Base-by-base conservation (phyloP, 2,113 vertebrate species). In the Spilogale gracilis region DNA sequence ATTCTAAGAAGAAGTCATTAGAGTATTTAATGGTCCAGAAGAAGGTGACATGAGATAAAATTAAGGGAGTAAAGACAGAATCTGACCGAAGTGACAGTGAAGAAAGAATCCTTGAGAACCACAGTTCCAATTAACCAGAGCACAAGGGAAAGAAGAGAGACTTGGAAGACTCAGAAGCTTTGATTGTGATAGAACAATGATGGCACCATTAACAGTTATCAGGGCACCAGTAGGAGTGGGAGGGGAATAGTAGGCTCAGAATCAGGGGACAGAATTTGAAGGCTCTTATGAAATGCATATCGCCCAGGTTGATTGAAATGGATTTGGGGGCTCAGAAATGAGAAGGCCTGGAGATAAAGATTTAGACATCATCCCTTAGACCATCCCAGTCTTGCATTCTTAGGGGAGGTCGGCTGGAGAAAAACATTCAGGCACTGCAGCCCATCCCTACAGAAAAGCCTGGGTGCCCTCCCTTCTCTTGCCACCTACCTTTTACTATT, bases 1-100 rank as follows among this genome's bases (percentile, higher is more conserved):
- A 65, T n/a, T 81, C 58, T 45, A 91, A 80, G 76, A 87, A 38
- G 60, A 94, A 81, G 89, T 65, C 63, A 81, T 71, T 48, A 38
- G 20, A 52, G 17, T 38, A 48, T 58, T 92, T 48, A 78, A 43
- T 43, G 27, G 14, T n/a, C 43, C 11, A n/a, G n/a, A 67, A 87
- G 58, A 81, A 61, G 30, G 11, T 56, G 48, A 48, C 17, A 45
- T 1, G 32, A 17, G n/a, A 20, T 71, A 20, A 82, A 91, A 73
- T 83, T 27, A 48, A 63, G 43, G 12, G 8, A 74, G 61, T 86
- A 17, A 60, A 93, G 82, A 32, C 25, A 23, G 48, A 61, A 48
- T 65, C 11, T 65, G 45, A 86, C 27, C 9, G 45, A 61, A 52
- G 27, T 17, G 48, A 90, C 27, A 14, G 43, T 9, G 61, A 82